Evolutionary conservation across 2,888 invertebrate species (phyloP).

Genomic region (Trachelus stipa): DNA sequence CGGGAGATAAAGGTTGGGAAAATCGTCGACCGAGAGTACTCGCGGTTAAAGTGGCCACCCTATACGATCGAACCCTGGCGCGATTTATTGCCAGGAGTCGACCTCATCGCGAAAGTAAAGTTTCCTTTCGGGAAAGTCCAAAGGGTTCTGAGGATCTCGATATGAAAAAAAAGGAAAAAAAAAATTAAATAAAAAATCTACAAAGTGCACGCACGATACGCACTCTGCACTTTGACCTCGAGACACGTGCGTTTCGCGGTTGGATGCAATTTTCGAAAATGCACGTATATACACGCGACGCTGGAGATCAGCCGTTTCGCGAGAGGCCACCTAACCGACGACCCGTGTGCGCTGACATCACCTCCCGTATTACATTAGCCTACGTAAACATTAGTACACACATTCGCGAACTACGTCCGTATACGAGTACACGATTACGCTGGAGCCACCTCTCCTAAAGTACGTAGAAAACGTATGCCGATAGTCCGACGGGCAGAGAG

Average conservation of each 20-base stretch:
- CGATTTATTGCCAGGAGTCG: not conserved
- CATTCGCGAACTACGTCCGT: constrained; percentile 11
- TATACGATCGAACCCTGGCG: not conserved
- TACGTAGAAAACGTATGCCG: not conserved
- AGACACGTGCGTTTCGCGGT: not conserved
- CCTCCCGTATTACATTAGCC: constrained; percentile 55
- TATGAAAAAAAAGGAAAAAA: no score
- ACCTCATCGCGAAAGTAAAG: not conserved
- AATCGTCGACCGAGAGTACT: not conserved
- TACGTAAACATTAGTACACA: constrained; percentile 49
- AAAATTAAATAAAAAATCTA: no score
- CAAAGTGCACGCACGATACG: not conserved
- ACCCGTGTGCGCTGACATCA: constrained; percentile 50
- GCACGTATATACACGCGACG: not conserved
- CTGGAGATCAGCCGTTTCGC: not conserved
- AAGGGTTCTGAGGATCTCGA: no score
- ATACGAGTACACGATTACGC: not conserved
- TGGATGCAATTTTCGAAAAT: not conserved
- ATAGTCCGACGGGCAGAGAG: not conserved
- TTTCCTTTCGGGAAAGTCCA: no score
- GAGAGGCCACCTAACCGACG: constrained; percentile 2
- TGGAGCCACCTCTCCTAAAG: not conserved
- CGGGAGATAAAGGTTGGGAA: not conserved
- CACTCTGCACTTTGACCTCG: not conserved
- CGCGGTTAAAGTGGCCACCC: not conserved